Evolutionary conservation across 1,140 invertebrate genomes (phyloP).

Genomic region (Dinoponera quadriceps): DNA sequence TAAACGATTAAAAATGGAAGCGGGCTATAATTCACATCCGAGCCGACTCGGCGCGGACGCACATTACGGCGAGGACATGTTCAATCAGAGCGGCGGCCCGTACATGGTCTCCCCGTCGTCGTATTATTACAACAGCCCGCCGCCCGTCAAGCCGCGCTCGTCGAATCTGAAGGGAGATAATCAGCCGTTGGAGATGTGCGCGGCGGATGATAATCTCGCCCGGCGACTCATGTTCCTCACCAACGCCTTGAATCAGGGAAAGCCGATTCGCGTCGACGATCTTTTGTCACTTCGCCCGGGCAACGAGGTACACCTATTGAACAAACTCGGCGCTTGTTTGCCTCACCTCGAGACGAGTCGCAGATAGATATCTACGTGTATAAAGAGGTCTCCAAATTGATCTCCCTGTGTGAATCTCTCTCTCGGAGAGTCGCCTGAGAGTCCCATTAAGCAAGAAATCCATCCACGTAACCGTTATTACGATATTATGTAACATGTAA

Average conservation of each 20-base stretch:
- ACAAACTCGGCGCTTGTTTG: background rate
- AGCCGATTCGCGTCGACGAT: constrained; percentile 85
- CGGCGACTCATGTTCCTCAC: constrained; percentile 82
- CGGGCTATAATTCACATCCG: constrained; percentile 84
- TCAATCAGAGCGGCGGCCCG: constrained; percentile 81
- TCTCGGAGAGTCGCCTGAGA: no score
- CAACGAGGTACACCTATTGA: constrained; percentile 81
- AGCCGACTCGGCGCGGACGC: constrained; percentile 80
- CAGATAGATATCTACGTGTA: no score
- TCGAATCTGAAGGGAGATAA: constrained; percentile 77
- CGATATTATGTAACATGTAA: no score
- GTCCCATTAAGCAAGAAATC: no score
- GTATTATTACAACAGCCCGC: constrained; percentile 82
- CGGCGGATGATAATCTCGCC: constrained; percentile 80
- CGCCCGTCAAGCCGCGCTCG: constrained; percentile 77
- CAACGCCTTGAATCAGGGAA: constrained; percentile 83
- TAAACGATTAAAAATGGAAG: constrained; percentile 88
- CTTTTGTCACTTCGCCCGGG: constrained; percentile 84
- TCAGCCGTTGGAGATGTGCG: constrained; percentile 74
- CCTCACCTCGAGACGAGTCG: no score
- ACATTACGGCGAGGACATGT: constrained; percentile 83
- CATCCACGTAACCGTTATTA: no score
- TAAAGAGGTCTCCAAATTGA: no score
- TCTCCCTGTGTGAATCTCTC: no score
- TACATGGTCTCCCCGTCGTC: constrained; percentile 80